These are phyloP conservation scores for Eupeodes luniger DNA, from an alignment of 2,888 invertebrate genomes.

Conservation along the genomic window DNA sequence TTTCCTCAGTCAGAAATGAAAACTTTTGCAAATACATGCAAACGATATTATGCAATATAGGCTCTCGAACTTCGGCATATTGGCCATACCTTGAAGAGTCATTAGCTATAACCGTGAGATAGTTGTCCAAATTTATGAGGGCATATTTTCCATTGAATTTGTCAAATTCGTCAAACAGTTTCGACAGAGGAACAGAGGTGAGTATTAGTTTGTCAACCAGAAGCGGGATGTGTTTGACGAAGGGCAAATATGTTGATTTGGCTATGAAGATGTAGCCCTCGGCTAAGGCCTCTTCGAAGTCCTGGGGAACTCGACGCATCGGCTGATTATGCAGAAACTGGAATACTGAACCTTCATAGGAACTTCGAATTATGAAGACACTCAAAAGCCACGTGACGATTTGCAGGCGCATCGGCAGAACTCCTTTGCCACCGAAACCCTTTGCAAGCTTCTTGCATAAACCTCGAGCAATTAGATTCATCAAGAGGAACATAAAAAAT, in stretches of 20 bases:
- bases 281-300: not conserved
- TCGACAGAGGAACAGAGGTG: not conserved
- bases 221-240: not conserved
- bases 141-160: slow-evolving; percentile 21
- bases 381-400: slow-evolving; percentile 14
- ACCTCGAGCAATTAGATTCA: not conserved
- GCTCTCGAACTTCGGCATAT: not conserved
- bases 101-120: slow-evolving; percentile 2
- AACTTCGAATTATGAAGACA: not conserved
- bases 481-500: not conserved
- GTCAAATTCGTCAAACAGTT: slow-evolving; percentile 20
- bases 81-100: slow-evolving; percentile 1
- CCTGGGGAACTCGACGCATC: not conserved
- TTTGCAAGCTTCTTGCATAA: not conserved
- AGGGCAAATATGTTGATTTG: slow-evolving; percentile 25
- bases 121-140: not conserved
- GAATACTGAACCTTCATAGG: slow-evolving; percentile 30
- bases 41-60: not conserved
- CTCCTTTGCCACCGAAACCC: not conserved
- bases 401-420: not conserved
- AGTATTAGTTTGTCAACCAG: not conserved
- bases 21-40: slow-evolving; percentile 14
- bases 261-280: not conserved
- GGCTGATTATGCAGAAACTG: not conserved
- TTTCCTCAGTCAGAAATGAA: slow-evolving; percentile 18